These are phyloP conservation scores for Corythaixoides concolor DNA, from an alignment of 2,113 vertebrate species.

Conservation along the genomic window DNA sequence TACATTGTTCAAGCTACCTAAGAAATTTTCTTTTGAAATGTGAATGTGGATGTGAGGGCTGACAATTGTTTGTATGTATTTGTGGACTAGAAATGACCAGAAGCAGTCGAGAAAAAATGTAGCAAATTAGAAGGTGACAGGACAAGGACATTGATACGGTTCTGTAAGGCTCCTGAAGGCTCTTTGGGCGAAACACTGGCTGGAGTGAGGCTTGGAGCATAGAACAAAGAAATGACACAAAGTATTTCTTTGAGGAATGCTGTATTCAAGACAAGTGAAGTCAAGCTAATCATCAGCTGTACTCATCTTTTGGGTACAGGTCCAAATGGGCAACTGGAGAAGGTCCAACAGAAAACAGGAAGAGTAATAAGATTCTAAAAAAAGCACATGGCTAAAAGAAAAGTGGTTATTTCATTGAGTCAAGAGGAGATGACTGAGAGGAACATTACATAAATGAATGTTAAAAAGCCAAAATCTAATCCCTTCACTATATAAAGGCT, in stretches of 20 bases:
- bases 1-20: neutral
- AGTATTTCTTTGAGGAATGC: neutral
- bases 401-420: neutral
- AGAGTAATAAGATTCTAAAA: neutral
- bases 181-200: neutral
- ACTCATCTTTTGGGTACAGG: neutral
- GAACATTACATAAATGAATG: neutral
- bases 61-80: neutral
- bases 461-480: slow-evolving; percentile 7
- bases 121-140: neutral
- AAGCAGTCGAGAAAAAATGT: neutral
- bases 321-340: neutral
- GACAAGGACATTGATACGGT: neutral
- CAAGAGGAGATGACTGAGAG: neutral
- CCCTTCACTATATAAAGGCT: neutral
- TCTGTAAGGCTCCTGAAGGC: neutral
- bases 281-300: neutral
- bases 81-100: neutral
- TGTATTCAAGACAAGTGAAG: neutral
- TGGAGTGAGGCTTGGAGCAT: neutral
- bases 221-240: neutral
- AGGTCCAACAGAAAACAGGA: neutral
- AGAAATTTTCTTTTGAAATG: neutral
- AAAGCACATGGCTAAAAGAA: neutral
- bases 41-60: neutral